Evolutionary conservation across 2,888 invertebrate genomes (phyloP).

Genomic region (Selenia dentaria): DNA sequence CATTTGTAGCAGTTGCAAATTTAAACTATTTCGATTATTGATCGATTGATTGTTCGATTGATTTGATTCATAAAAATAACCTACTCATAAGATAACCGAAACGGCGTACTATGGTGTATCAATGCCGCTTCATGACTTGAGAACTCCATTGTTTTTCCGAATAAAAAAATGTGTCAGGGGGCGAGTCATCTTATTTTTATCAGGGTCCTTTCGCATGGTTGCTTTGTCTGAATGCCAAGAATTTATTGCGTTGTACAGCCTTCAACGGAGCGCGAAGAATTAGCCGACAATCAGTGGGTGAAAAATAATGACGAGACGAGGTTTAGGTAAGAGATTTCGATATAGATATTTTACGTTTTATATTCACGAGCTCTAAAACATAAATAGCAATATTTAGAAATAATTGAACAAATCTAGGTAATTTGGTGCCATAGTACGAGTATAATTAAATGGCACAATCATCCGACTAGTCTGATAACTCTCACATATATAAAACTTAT

Average conservation of each 20-base stretch:
- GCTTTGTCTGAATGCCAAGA: slow-evolving; percentile 73
- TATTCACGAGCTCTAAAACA: too few relatives aligned
- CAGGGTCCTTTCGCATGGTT: slow-evolving; percentile 70
- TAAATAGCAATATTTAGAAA: too few relatives aligned
- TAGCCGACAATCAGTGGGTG: slow-evolving; percentile 53
- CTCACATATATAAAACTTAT: too few relatives aligned
- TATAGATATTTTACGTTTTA: too few relatives aligned
- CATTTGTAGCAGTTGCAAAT: too few relatives aligned
- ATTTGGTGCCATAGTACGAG: too few relatives aligned
- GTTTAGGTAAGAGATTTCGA: slow-evolving; percentile 1
- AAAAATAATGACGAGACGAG: slow-evolving; percentile 18
- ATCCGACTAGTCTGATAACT: too few relatives aligned
- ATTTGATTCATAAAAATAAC: too few relatives aligned
- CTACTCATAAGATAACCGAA: slow-evolving; percentile 9
- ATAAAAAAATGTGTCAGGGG: slow-evolving; percentile 67
- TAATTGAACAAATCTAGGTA: too few relatives aligned
- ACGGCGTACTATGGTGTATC: slow-evolving; percentile 1
- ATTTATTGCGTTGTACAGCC: slow-evolving; percentile 80
- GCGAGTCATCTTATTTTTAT: slow-evolving; percentile 78
- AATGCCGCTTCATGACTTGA: slow-evolving; percentile 18
- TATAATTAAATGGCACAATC: too few relatives aligned
- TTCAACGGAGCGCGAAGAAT: slow-evolving; percentile 71
- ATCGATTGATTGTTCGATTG: too few relatives aligned
- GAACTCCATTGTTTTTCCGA: slow-evolving; percentile 62
- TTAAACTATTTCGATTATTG: too few relatives aligned